Base-by-base conservation (phyloP, 1,140 invertebrate species). In the Drosophila melanica region DNA sequence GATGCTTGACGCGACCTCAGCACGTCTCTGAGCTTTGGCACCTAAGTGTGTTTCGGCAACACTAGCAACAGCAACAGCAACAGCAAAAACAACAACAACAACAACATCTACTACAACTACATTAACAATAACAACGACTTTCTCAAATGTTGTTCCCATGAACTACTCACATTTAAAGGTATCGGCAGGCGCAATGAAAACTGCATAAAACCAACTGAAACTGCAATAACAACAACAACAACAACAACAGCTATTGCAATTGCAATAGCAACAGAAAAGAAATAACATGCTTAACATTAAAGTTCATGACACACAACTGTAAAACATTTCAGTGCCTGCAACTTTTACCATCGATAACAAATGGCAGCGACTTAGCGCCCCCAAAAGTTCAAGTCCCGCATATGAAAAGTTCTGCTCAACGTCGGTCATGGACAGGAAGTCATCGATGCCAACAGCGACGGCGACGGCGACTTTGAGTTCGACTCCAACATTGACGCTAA, bases 231-330 rank as follows among this genome's bases (percentile, higher is more conserved):
- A 73, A 42, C 18, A 33, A 16, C 50, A 65, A 18, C 30, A 65
- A 48, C 60, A 37, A 41, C 57, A 65, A 62, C 27, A 42, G 16
- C 59, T 27, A 53, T 35, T 44, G 33, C 78, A 81, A 54, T 64
- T 68, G 73, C 59, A 68, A 76, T 58, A 54, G 62, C 71, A 76
- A 75, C 23, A 44, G 47, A 59, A 74, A 70, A 45, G 8, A 35
- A 35, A 35, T 10, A 75, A 55, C 79, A 82, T 82, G 80, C 80
- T 82, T 72, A 84, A 79, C 82, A 87, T 79, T 86, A 87, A 87
- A 87, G 82, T 86, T 86, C 82, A 86, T 89, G 82, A 86, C 82
- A 86, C 82, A 86, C 84, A 86, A 86, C 82, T 89, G 82, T 89
- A 86, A 86, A 89, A 89, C 72, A 73, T 79, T 89, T 89, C 84